These are phyloP conservation scores for Pseudochaenichthys georgianus DNA, from an alignment of 2,797 vertebrate species.

Conservation along the genomic window DNA sequence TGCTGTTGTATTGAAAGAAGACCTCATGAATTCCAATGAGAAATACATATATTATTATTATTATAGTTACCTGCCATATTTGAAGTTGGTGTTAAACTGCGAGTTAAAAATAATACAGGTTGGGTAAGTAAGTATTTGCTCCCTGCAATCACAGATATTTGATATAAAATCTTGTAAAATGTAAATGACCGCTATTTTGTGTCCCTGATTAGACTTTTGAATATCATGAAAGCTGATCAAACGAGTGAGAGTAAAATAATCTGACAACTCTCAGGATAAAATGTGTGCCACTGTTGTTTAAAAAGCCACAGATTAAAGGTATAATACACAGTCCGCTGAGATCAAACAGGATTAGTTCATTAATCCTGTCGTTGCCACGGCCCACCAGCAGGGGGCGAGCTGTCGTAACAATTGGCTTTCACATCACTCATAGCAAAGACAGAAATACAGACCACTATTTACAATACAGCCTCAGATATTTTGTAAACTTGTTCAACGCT, in stretches of 20 bases:
- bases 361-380: constrained; percentile 23
- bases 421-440: constrained; percentile 45
- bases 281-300: background rate
- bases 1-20: constrained; percentile 36
- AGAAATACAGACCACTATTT: constrained; percentile 64
- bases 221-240: constrained; percentile 13
- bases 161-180: constrained; percentile 9
- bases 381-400: constrained; percentile 63
- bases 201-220: constrained; percentile 58
- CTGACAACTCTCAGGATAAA: background rate
- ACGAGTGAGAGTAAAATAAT: background rate
- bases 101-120: constrained; percentile 1
- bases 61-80: constrained; percentile 2
- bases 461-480: constrained; percentile 66
- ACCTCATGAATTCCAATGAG: constrained; percentile 14
- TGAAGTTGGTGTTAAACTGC: constrained; percentile 10
- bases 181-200: constrained; percentile 20
- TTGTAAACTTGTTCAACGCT: constrained; percentile 68
- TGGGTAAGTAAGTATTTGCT: background rate
- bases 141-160: background rate
- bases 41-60: background rate
- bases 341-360: constrained; percentile 2
- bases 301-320: constrained; percentile 29
- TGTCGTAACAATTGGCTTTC: constrained; percentile 38
- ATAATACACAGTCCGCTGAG: constrained; percentile 12